A percentile compares a stretch with the other conserved stretches of the same genome.
These are phyloP conservation scores for Poecile montanus DNA, from an alignment of 2,797 vertebrate species.

Conservation along the genomic window DNA sequence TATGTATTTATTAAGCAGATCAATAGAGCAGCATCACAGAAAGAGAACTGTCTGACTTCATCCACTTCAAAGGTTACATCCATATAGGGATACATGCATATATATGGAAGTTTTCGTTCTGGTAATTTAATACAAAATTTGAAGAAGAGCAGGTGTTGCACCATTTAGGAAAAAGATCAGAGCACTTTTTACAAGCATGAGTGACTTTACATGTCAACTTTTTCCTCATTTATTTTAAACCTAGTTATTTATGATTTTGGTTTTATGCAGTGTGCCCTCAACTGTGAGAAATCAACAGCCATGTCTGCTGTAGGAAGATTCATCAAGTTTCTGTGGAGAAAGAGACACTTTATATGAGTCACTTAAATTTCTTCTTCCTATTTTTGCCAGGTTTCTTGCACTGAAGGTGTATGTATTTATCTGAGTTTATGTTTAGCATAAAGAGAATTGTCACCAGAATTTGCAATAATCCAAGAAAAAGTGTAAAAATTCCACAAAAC, in stretches of 20 bases:
- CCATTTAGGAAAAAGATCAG: background rate
- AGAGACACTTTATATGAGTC: background rate
- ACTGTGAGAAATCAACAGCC: background rate
- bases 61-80: background rate
- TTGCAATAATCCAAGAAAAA: background rate
- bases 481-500: background rate
- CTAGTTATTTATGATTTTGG: background rate
- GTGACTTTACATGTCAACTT: rapidly evolving
- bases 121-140: background rate
- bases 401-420: background rate
- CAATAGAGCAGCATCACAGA: background rate
- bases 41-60: background rate
- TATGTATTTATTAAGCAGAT: background rate
- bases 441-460: background rate
- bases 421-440: background rate
- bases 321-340: background rate
- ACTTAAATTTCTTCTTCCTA: background rate
- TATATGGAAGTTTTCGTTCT: background rate
- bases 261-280: background rate
- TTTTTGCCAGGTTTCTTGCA: background rate
- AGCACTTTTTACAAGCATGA: background rate
- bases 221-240: background rate
- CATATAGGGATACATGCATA: rapidly evolving
- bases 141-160: background rate
- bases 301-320: background rate